Conservation (phyloP, 2,113 vertebrate genomes). For the Psittacula cyanocephala region DNA sequence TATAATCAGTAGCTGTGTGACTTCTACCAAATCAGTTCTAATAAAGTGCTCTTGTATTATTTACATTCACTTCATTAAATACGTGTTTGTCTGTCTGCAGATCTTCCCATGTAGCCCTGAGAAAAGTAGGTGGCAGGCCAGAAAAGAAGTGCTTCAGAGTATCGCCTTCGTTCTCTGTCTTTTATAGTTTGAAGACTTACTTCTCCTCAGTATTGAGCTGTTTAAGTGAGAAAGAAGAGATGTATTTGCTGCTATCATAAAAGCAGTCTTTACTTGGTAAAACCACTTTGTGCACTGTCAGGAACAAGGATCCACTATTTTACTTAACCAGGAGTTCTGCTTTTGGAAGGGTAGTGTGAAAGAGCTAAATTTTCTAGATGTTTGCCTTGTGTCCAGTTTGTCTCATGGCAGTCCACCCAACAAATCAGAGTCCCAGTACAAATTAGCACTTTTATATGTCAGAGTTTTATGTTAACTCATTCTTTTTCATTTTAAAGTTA, state of each 20-base stretch:
- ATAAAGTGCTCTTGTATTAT: slow-evolving; percentile 26
- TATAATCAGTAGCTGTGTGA: slow-evolving; percentile 63
- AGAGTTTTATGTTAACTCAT: background rate
- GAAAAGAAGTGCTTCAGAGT: background rate
- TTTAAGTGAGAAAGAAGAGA: background rate
- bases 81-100: background rate
- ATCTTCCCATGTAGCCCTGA: slow-evolving; percentile 1
- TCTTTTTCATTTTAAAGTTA: background rate
- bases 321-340: background rate
- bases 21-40: slow-evolving; percentile 29
- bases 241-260: background rate
- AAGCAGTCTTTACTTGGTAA: background rate
- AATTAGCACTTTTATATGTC: background rate
- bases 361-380: background rate
- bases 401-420: background rate
- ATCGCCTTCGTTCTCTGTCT: background rate
- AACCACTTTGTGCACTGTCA: background rate
- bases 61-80: slow-evolving; percentile 15
- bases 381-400: background rate
- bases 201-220: background rate
- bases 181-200: background rate
- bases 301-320: background rate
- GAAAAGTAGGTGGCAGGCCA: background rate
- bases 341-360: background rate
- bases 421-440: background rate